phyloP scores from a whole-genome alignment of 2,113 vertebrate genomes.

The Strigops habroptila region DNA sequence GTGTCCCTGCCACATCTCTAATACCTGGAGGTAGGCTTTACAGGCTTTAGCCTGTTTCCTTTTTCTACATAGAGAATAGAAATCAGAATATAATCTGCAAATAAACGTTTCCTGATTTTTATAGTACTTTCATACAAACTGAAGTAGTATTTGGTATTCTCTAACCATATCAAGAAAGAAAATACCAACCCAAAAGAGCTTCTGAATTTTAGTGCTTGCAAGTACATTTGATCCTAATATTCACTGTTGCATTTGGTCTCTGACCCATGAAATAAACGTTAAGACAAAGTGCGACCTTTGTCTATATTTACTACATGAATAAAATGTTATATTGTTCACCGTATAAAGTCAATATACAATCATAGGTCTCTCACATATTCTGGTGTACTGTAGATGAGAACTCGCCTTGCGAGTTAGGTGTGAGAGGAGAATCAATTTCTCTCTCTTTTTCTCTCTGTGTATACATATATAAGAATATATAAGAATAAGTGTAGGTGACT shows the following conservation, averaged over 20 bases:
- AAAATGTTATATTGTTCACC: neutral
- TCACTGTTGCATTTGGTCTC: neutral
- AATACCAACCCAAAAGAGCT: neutral
- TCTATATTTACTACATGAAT: neutral
- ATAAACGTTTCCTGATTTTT: neutral
- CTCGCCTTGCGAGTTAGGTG: accelerated
- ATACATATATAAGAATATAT: neutral
- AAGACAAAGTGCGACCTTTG: neutral
- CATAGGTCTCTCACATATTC: neutral
- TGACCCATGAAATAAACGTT: neutral
- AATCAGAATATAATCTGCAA: neutral
- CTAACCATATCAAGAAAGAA: neutral
- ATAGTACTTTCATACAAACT: neutral
- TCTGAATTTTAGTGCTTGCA: neutral
- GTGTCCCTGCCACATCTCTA: constrained; percentile 85
- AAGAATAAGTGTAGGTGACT: neutral
- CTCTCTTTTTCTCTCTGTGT: neutral
- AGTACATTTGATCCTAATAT: neutral
- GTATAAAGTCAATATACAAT: neutral
- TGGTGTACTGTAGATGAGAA: neutral
- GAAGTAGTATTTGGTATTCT: neutral
- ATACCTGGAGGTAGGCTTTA: constrained; percentile 83
- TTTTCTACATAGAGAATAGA: neutral
- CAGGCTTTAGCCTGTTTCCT: neutral
- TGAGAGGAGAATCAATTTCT: neutral